Evolutionary conservation across 2,797 vertebrate species (phyloP).

Genomic region (Uromys caudimaculatus): DNA sequence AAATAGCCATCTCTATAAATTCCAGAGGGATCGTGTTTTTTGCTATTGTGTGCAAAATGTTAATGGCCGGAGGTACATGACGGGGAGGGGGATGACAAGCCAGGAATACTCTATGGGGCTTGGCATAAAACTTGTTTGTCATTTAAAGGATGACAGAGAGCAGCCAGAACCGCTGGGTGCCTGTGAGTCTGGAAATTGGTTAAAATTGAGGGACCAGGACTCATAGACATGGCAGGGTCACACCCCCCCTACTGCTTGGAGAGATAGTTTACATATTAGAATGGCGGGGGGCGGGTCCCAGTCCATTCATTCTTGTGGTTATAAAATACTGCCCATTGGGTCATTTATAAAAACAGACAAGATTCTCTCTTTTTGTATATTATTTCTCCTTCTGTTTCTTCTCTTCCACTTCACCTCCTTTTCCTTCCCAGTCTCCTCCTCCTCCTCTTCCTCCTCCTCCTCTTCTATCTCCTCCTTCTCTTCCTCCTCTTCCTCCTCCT

Average conservation of each 20-base stretch:
- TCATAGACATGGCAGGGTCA: rapidly evolving
- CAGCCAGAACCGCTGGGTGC: rapidly evolving
- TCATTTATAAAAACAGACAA: not conserved
- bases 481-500: too few relatives aligned
- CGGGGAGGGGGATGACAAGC: not conserved
- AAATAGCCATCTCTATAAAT: conserved; percentile 70
- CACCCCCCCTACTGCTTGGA: rapidly evolving
- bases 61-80: not conserved
- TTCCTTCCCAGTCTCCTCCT: too few relatives aligned
- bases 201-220: not conserved
- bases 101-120: not conserved
- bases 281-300: rapidly evolving
- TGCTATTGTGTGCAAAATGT: conserved; percentile 71
- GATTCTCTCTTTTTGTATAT: not conserved
- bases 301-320: not conserved
- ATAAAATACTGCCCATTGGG: not conserved
- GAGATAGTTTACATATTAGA: not conserved
- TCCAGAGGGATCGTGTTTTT: conserved; percentile 57
- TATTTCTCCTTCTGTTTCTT: too few relatives aligned
- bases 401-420: not conserved
- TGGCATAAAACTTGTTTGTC: not conserved
- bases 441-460: too few relatives aligned
- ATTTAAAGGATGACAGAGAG: not conserved
- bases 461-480: too few relatives aligned
- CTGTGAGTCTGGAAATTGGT: rapidly evolving